phyloP scores from a whole-genome alignment of 2,113 vertebrate genomes.

The Stegastes partitus region DNA sequence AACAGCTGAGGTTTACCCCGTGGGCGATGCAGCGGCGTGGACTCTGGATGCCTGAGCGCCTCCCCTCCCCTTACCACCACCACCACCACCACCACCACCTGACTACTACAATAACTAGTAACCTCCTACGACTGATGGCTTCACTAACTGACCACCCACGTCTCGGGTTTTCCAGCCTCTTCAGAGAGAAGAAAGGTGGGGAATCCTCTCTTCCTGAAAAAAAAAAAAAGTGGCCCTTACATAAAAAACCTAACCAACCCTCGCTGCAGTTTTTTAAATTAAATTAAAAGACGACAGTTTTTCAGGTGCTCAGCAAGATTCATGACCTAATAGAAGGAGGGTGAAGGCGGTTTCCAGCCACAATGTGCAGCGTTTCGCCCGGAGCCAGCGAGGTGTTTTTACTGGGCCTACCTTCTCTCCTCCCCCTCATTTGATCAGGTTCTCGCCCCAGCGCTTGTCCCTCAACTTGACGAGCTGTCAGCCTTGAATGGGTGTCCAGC shows the following conservation, averaged over 20 bases:
- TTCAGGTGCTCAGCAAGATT: conserved; percentile 42
- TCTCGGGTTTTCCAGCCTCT: conserved; percentile 6
- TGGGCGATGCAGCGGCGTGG: conserved; percentile 40
- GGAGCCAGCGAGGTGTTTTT: conserved; percentile 43
- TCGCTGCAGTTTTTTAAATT: conserved; percentile 1
- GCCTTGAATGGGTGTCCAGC: conserved; percentile 39
- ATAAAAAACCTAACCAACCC: conserved; percentile 14
- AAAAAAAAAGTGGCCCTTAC: background rate
- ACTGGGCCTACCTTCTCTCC: conserved; percentile 13
- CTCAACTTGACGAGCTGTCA: conserved; percentile 57
- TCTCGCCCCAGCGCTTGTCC: conserved; percentile 42
- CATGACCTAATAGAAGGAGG: conserved; percentile 31
- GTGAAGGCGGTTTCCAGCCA: conserved; percentile 25
- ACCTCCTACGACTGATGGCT: conserved; percentile 64
- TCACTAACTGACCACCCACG: conserved; percentile 72
- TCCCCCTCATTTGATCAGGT: conserved; percentile 16
- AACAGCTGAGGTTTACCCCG: conserved; percentile 68
- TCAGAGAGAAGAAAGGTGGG: background rate
- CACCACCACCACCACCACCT: conserved; percentile 3
- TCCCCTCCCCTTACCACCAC: background rate
- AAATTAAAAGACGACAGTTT: conserved; percentile 42
- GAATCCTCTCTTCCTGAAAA: conserved; percentile 4
- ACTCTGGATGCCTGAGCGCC: conserved; percentile 22
- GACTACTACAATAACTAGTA: conserved; percentile 64
- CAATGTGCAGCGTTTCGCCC: conserved; percentile 29